These are phyloP conservation scores for Steinernema feltiae DNA, from an alignment of 1,140 invertebrate genomes.

Conservation along the genomic window DNA sequence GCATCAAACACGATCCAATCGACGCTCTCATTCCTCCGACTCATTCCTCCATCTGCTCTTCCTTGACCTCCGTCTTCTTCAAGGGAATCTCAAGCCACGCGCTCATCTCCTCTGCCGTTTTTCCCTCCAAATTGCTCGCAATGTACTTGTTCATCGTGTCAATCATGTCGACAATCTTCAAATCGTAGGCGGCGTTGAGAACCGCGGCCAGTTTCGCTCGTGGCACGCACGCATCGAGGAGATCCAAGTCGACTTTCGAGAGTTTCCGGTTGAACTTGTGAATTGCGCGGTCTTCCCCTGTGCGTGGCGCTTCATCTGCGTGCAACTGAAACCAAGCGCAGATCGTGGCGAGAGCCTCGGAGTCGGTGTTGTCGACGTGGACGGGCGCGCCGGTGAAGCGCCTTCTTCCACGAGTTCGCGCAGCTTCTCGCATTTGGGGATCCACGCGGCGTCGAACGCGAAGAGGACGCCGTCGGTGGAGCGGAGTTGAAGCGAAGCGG, in stretches of 20 bases:
- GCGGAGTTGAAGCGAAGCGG: too few relatives aligned
- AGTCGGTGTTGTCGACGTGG: too few relatives aligned
- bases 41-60: too few relatives aligned
- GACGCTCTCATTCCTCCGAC: too few relatives aligned
- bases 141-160: neutral
- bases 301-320: neutral
- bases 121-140: too few relatives aligned
- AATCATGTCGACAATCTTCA: neutral
- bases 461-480: too few relatives aligned
- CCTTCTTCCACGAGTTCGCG: too few relatives aligned
- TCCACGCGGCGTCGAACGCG: too few relatives aligned
- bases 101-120: neutral
- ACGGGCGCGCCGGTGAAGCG: too few relatives aligned
- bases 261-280: neutral
- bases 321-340: neutral
- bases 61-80: neutral
- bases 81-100: neutral
- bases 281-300: neutral
- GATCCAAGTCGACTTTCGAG: neutral
- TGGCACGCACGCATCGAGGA: neutral
- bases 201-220: neutral
- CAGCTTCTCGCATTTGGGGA: too few relatives aligned
- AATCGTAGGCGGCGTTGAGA: neutral
- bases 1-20: too few relatives aligned
- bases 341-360: neutral